phyloP scores from a whole-genome alignment of 1,140 invertebrate species.

The Harlomillsia oculata region DNA sequence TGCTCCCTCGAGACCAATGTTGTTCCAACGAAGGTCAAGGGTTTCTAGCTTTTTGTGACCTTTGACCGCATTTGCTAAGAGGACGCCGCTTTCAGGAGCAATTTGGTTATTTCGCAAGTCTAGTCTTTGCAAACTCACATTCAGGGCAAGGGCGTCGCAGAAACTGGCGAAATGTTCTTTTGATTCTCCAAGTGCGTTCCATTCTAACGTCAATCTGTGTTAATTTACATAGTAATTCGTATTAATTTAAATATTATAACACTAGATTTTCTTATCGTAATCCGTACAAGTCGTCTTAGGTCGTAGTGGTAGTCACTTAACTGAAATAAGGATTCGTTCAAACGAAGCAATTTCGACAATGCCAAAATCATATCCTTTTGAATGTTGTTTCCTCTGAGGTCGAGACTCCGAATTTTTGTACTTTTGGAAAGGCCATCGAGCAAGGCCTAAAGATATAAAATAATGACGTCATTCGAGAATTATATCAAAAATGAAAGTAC shows the following conservation, averaged over 20 bases:
- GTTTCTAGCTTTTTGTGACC: constrained; percentile 39
- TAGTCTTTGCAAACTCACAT: constrained; percentile 40
- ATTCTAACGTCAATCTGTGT: constrained; percentile 37
- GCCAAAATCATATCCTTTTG: constrained; percentile 37
- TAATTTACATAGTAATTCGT: background rate
- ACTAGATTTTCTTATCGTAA: no score
- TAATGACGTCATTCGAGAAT: background rate
- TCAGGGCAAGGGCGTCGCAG: constrained; percentile 40
- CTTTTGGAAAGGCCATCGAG: constrained; percentile 38
- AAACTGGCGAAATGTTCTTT: constrained; percentile 40
- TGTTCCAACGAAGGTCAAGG: constrained; percentile 43
- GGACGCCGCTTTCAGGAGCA: constrained; percentile 37
- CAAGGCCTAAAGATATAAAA: constrained; percentile 18
- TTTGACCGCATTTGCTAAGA: constrained; percentile 37
- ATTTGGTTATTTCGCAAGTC: constrained; percentile 44
- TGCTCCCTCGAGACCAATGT: constrained; percentile 41
- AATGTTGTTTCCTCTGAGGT: constrained; percentile 44
- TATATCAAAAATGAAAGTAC: background rate
- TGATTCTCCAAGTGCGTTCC: constrained; percentile 39
- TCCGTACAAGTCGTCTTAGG: no score
- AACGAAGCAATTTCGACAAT: constrained; percentile 39
- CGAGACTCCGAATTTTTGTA: constrained; percentile 38
- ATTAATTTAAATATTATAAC: background rate
- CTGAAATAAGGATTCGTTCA: constrained; percentile 39
- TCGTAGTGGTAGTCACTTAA: constrained; percentile 23